Base-by-base conservation (phyloP, 2,113 vertebrate genomes). In the Larimichthys polyactis region DNA sequence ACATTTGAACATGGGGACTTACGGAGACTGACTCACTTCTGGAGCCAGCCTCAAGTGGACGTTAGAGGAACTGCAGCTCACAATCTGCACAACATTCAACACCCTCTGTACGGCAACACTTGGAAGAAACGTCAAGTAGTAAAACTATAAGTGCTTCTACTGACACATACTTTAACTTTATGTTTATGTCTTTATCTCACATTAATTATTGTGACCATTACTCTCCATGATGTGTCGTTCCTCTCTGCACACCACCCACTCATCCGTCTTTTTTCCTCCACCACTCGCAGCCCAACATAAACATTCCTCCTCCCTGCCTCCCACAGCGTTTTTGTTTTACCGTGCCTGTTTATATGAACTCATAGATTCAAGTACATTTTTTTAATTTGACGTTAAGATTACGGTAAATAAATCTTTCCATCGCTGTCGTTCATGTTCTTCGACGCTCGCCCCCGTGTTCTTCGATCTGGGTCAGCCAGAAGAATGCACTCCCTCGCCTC, bases 261-360 rank as follows among this genome's bases (percentile, higher is more conserved):
- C 75, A 11, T 74, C 48, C 44, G 27, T 11, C 24, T 3, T n/a
- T 7, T 22, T 15, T 0, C 27, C 29, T 44, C 29, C 60, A 3
- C 55, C 67, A 0, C 48, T 29, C 40, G 20, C 62, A 46, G 29
- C 16, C 66, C 49, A 70, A 75, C 78, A 52, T 54, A 82, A 85
- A 85, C 82, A 79, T 9, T 2, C 20, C 78, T 54, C 73, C 60
- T 11, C 32, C 44, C 49, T 29, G 29, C 81, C 85, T 84, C 85
- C 81, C 81, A 74, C 59, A 4, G 52, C 1, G 72, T 27, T 27
- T 14, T 17, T 6, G 15, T 54, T 19, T 46, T 1, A 52, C 12
- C 4, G 4, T 17, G 24, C 32, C 81, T 70, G 77, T 59, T 81
- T 80, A 17, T 9, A 22, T 5, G 20, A 67, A 57, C 40, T 63